phyloP scores from a whole-genome alignment of 2,888 invertebrate species.

The Melolontha melolontha region DNA sequence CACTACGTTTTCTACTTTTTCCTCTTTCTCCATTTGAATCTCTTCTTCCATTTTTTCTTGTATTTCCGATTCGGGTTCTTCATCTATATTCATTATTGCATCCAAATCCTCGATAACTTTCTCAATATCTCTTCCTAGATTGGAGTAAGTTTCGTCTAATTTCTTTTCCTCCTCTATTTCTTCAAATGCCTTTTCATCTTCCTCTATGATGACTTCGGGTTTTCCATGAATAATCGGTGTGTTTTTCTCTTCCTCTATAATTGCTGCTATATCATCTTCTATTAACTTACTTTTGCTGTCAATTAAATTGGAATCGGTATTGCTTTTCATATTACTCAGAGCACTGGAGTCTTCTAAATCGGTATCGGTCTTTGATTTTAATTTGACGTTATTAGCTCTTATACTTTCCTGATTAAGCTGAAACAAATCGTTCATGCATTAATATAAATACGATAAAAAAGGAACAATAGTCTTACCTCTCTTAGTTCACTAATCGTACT shows the following conservation, averaged over 20 bases:
- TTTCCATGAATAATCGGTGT: background rate
- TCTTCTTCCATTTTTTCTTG: background rate
- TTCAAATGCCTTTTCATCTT: background rate
- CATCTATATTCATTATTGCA: constrained; percentile 26
- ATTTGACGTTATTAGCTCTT: background rate
- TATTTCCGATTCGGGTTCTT: background rate
- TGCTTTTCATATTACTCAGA: background rate
- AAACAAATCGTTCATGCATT: too few species aligned
- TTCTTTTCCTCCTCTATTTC: constrained; percentile 3
- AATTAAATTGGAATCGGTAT: constrained; percentile 11
- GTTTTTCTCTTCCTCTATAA: background rate
- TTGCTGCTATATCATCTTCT: background rate
- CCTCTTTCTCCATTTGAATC: background rate
- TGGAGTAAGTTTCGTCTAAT: constrained; percentile 2
- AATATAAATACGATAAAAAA: background rate
- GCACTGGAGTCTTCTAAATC: constrained; percentile 5
- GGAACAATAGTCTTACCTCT: constrained; percentile 4
- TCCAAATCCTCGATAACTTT: constrained; percentile 40
- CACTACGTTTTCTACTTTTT: background rate
- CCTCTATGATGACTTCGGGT: background rate
- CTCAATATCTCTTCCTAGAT: constrained; percentile 28
- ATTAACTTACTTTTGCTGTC: background rate
- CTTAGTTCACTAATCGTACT: constrained; percentile 23
- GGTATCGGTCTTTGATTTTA: constrained; percentile 25
- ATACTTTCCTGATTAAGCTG: constrained; percentile 16